Conservation (phyloP, 2,113 vertebrate species). For the Stigmatopora nigra region DNA sequence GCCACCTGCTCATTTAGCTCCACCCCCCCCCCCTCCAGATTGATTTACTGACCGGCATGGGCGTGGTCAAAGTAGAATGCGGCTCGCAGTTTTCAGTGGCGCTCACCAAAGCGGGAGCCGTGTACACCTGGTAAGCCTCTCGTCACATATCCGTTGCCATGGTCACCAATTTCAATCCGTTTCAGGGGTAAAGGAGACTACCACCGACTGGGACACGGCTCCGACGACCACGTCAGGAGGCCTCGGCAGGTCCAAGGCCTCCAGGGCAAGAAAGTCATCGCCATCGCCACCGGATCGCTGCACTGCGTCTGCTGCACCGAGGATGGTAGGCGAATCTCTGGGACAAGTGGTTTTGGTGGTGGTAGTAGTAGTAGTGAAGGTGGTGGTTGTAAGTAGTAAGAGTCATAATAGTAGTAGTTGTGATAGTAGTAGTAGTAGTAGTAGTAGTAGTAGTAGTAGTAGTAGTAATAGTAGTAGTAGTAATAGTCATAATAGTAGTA, state of each 20-base stretch:
- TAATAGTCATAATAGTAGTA: no score
- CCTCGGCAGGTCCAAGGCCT: slow-evolving; percentile 95
- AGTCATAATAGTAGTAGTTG: no score
- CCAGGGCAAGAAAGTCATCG: slow-evolving; percentile 96
- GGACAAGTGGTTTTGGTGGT: no score
- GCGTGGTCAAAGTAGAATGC: slow-evolving; percentile 95
- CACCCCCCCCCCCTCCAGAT: slow-evolving; percentile 68
- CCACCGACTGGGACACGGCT: slow-evolving; percentile 92
- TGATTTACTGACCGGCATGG: slow-evolving; percentile 95
- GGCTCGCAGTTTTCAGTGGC: slow-evolving; percentile 98
- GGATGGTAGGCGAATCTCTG: slow-evolving; percentile 75
- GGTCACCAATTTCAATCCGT: no score
- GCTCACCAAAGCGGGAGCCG: slow-evolving; percentile 91
- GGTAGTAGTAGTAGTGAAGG: no score
- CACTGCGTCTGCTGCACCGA: slow-evolving; percentile 99
- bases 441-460: no score
- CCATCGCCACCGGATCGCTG: slow-evolving; percentile 92
- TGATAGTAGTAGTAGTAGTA: no score
- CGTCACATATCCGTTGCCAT: neutral
- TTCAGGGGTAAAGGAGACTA: slow-evolving; percentile 98
- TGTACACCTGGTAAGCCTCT: slow-evolving; percentile 88
- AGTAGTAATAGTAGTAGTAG: no score
- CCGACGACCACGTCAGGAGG: slow-evolving; percentile 91
- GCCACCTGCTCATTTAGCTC: neutral
- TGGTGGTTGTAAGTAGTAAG: no score